Conservation (phyloP, 2,113 vertebrate genomes). For the Plotosus lineatus region DNA sequence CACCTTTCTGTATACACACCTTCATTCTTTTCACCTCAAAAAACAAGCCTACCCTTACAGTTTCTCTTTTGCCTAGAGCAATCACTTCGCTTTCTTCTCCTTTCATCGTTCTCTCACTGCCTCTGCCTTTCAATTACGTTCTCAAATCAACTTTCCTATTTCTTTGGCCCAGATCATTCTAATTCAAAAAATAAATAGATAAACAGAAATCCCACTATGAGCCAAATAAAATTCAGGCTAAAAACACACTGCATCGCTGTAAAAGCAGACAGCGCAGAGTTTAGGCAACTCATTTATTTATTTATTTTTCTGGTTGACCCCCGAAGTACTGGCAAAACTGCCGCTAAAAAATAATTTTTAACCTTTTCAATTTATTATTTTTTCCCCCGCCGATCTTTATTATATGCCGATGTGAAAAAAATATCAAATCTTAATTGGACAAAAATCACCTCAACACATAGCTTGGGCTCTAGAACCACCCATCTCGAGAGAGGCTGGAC, state of each 20-base stretch:
- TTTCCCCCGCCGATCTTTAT: no score
- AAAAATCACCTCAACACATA: no score
- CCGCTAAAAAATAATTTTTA: no score
- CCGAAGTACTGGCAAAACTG: no score
- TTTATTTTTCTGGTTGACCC: no score
- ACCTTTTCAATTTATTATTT: no score
- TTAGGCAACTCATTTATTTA: no score
- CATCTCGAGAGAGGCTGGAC: no score
- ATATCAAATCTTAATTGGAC: no score
- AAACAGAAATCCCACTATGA: neutral
- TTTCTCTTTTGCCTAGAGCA: neutral
- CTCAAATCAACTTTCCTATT: constrained; percentile 10
- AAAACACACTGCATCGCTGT: neutral
- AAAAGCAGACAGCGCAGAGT: constrained; percentile 10
- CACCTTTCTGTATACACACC: neutral
- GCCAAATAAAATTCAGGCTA: neutral
- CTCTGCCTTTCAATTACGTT: neutral
- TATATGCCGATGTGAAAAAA: no score
- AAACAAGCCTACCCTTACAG: neutral
- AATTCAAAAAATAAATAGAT: neutral
- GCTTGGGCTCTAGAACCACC: no score
- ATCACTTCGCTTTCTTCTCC: neutral
- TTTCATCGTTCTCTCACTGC: neutral
- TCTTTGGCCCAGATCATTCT: neutral
- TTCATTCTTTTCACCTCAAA: neutral